Base-by-base conservation (phyloP, 2,888 invertebrate species). In the Epinotia brunnichana region DNA sequence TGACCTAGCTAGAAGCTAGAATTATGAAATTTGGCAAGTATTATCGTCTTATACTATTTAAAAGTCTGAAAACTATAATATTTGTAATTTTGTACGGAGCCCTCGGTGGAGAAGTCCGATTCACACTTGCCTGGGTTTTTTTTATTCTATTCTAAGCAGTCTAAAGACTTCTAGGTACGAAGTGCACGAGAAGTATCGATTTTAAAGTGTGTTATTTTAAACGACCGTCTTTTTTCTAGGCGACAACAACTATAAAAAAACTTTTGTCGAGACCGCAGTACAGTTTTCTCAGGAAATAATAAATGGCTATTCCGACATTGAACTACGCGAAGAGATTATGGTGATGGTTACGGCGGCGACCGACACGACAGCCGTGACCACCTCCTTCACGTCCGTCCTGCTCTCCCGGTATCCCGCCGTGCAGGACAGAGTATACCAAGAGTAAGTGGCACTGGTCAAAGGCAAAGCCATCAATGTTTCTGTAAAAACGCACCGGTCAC, bases 341-440 rank as follows among this genome's bases (percentile, higher is more conserved):
- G 59, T 59, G 0, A 59, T 59, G 59, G n/a, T 29, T 15, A 10
- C 35, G 4, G 57, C 35, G 4, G 57, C 35, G 19, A 57, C n/a
- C 10, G 57, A 57, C 19, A 57, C 57, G 0, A 35, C 57, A 9
- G 57, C 57, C 7, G 35, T 35, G 9, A 35, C 7, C 10, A 35
- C 10, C 11, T 35, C 35, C 29, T 57, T 57, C 17, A 17, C 57
- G 5, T 35, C 57, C 17, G 57, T 57, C 2, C 57, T 57, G 57
- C 35, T 57, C n/a, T 57, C 57, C n/a, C 57, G 57, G n/a, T 17
- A 57, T 3, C 57, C 57, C n/a, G 35, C n/a, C 35, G 57, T 57
- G 9, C 57, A 57, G 57, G 57, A 35, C 15, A 35, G 15, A 35
- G 35, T 57, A 1, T 35, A 35, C 17, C 35, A 57, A 15, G 57